Evolutionary conservation across 1,140 invertebrate species (phyloP).

Genomic region (Pantala flavescens): DNA sequence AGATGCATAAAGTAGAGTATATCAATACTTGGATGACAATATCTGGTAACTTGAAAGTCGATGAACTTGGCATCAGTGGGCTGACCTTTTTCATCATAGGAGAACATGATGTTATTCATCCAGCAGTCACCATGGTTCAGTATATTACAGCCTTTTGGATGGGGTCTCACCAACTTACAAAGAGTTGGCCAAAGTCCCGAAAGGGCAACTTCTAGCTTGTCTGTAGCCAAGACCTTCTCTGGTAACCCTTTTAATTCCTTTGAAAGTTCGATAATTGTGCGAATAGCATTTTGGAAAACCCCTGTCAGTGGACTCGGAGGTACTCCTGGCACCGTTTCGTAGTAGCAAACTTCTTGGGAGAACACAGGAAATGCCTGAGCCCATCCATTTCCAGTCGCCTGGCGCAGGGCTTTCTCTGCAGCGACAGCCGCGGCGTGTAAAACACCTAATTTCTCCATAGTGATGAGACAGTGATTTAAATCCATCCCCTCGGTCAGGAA

Average conservation of each 20-base stretch:
- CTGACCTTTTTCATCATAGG: conserved; percentile 18
- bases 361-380: neutral
- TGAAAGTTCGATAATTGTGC: neutral
- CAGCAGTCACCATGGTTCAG: conserved; percentile 24
- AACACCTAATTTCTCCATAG: neutral
- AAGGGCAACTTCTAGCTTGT: neutral
- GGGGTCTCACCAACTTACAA: neutral
- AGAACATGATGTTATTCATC: conserved; percentile 26
- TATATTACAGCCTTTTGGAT: conserved; percentile 8
- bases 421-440: neutral
- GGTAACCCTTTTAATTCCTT: neutral
- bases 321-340: neutral
- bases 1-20: conserved; percentile 23
- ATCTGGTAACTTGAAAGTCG: conserved; percentile 15
- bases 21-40: conserved; percentile 21
- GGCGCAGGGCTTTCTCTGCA: neutral
- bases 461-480: neutral
- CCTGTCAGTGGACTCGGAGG: neutral
- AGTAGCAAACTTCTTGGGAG: neutral
- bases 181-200: neutral
- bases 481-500: neutral
- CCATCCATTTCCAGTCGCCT: neutral
- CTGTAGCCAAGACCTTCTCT: neutral
- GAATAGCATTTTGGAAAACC: neutral
- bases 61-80: conserved; percentile 19